A percentile compares a stretch with the other conserved stretches of the same genome.
Evolutionary conservation across 2,797 vertebrate species (phyloP).

Genomic region (Cetoscarus ocellatus): DNA sequence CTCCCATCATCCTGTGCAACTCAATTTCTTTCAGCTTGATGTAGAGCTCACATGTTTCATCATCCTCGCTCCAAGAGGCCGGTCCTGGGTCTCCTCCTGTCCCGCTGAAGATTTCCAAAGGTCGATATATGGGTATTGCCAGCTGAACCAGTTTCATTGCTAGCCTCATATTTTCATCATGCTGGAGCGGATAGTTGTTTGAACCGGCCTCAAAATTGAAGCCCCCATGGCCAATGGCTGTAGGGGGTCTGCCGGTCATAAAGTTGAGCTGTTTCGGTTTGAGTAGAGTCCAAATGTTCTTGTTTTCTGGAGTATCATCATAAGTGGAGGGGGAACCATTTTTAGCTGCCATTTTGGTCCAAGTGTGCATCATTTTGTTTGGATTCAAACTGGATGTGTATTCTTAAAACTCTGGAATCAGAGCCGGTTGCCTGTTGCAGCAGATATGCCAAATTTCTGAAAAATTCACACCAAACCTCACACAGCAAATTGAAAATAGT

Average conservation of each 20-base stretch:
- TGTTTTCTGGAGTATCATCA: background rate
- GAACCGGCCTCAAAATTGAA: accelerated
- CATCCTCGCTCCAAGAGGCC: slow-evolving; percentile 31
- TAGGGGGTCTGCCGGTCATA: background rate
- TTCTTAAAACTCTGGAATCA: slow-evolving; percentile 16
- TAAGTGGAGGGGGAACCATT: slow-evolving; percentile 31
- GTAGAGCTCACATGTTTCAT: slow-evolving; percentile 53
- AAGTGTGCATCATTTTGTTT: slow-evolving; percentile 30
- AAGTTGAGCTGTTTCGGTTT: background rate
- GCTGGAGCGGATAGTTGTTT: background rate
- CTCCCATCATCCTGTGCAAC: slow-evolving; percentile 51
- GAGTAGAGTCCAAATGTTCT: background rate
- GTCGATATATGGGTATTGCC: slow-evolving; percentile 39
- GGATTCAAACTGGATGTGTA: slow-evolving; percentile 27
- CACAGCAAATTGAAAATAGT: too few species aligned
- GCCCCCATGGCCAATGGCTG: too few species aligned
- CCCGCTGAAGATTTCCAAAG: slow-evolving; percentile 47
- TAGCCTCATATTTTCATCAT: background rate
- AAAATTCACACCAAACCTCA: too few species aligned
- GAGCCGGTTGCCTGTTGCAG: too few species aligned
- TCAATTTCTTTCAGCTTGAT: slow-evolving; percentile 59
- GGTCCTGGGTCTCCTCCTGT: slow-evolving; percentile 6
- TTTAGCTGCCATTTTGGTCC: slow-evolving; percentile 31
- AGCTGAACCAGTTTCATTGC: background rate
- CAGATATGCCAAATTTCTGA: too few species aligned